Evolutionary conservation across 2,113 vertebrate species (phyloP).

Genomic region (Prunella himalayana): DNA sequence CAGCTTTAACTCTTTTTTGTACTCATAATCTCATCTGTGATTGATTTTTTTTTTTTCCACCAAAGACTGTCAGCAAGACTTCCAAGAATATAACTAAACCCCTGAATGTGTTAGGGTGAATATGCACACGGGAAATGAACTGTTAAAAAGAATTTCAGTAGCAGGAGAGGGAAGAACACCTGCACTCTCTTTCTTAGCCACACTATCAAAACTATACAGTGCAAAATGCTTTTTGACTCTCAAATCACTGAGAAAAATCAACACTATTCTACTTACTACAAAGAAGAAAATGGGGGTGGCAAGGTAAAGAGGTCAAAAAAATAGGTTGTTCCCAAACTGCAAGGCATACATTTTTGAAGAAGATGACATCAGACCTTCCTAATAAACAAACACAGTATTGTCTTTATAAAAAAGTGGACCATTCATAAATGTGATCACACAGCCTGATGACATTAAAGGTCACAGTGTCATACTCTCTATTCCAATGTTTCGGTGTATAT

Average conservation of each 20-base stretch:
- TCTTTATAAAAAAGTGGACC: background rate
- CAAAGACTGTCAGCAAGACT: background rate
- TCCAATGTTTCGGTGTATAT: background rate
- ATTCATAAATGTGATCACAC: background rate
- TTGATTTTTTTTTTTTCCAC: background rate
- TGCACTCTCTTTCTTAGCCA: background rate
- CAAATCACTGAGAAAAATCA: background rate
- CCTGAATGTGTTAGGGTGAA: background rate
- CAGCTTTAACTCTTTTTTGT: background rate
- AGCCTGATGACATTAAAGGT: background rate
- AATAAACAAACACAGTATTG: background rate
- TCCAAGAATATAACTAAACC: background rate
- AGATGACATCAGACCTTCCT: background rate
- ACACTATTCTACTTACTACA: background rate
- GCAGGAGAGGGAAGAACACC: background rate
- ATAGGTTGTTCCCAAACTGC: background rate
- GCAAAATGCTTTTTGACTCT: background rate
- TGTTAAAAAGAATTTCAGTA: background rate
- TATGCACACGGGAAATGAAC: background rate
- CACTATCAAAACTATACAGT: background rate
- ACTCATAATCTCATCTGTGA: background rate
- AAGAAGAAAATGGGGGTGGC: background rate
- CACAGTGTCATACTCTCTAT: background rate
- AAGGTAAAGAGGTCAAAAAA: background rate
- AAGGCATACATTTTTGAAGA: background rate